Evolutionary conservation across 2,797 vertebrate species (phyloP).

Genomic region (Phrynocephalus forsythii): DNA sequence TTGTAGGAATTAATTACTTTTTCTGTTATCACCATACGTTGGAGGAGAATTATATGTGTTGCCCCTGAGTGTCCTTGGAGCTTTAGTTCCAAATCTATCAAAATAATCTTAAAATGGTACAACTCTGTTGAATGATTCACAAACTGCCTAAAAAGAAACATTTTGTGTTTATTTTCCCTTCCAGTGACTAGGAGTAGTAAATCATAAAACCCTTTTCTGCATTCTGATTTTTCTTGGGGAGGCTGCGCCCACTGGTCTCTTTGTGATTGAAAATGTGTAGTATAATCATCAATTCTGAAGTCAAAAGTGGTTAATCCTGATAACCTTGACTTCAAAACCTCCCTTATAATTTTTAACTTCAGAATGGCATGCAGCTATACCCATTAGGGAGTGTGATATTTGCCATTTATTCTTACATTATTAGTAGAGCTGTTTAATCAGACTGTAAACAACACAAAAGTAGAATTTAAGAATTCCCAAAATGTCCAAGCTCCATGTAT

Average conservation of each 20-base stretch:
- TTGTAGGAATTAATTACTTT: background rate
- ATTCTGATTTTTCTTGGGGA: background rate
- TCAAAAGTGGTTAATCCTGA: background rate
- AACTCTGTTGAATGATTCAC: background rate
- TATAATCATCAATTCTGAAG: background rate
- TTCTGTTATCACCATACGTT: background rate
- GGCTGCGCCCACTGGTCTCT: background rate
- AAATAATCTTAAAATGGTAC: background rate
- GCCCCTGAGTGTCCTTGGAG: background rate
- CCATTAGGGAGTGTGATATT: background rate
- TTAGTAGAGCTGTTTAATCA: background rate
- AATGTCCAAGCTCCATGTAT: background rate
- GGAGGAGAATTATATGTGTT: background rate
- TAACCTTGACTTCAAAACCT: background rate
- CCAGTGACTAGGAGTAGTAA: background rate
- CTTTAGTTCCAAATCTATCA: background rate
- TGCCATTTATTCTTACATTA: background rate
- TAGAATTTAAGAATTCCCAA: background rate
- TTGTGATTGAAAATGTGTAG: background rate
- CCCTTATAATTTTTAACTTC: background rate
- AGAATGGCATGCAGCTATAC: background rate
- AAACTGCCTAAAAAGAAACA: background rate
- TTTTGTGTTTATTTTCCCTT: background rate
- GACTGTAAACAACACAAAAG: background rate
- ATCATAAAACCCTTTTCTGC: background rate